Percentiles rank a stretch among this genome's conserved stretches.
Conservation (phyloP, 2,888 invertebrate species). For the Tetropium fuscum region DNA sequence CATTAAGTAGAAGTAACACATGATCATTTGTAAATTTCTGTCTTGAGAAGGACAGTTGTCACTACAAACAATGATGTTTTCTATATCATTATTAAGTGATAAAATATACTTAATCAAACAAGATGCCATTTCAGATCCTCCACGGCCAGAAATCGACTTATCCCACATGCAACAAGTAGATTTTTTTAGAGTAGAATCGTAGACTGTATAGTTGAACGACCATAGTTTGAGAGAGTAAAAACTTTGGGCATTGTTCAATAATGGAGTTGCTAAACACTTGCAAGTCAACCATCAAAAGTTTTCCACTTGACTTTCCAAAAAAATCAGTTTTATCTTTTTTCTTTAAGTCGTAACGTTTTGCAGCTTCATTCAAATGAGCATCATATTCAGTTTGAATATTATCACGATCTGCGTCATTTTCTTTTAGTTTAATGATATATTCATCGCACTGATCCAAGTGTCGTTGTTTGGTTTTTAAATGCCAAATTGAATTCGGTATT, state of each 20-base stretch:
- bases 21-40: conserved; percentile 21
- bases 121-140: conserved; percentile 33
- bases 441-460: conserved; percentile 29
- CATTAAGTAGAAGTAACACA: conserved; percentile 32
- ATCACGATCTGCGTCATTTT: conserved; percentile 10
- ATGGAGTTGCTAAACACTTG: too few species aligned
- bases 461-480: conserved; percentile 31
- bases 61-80: conserved; percentile 37
- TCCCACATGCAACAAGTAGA: conserved; percentile 40
- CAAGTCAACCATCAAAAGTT: conserved; percentile 21
- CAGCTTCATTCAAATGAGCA: background rate
- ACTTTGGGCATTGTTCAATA: conserved; percentile 38
- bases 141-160: conserved; percentile 36
- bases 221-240: conserved; percentile 41
- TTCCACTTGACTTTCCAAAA: background rate
- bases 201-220: conserved; percentile 38
- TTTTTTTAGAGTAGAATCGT: conserved; percentile 33
- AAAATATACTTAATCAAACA: conserved; percentile 11
- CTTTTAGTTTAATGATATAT: conserved; percentile 19
- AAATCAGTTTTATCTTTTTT: background rate
- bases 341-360: background rate
- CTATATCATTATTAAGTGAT: conserved; percentile 14
- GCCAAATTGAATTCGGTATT: conserved; percentile 35
- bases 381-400: conserved; percentile 29
- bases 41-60: conserved; percentile 36